Evolutionary conservation across 2,888 invertebrate genomes (phyloP), one percentile per base, ranked within the genome.

Genomic region (Hirtodrosophila duncani): DNA sequence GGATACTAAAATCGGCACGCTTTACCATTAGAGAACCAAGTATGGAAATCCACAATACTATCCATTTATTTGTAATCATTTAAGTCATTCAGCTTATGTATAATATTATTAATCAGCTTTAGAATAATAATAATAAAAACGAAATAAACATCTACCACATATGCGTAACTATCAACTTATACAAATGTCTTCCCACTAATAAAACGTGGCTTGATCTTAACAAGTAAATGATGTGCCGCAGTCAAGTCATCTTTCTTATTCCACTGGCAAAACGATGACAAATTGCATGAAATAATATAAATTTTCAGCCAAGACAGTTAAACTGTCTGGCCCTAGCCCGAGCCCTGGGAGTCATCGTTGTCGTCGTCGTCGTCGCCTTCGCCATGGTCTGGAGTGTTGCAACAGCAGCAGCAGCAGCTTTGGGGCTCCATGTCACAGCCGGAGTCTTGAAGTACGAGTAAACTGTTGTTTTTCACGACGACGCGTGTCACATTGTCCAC

Each of bases 211-310:
- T 41, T 27, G 48, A 46, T 41, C 67, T 67, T 33, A 43, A 21
- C 29, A 23, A 53, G 81, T 71, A 53, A 71, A 80, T 71, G 81
- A 71, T 72, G 50, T 13, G 18, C 37, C 50, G 18, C 78, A 77
- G 56, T 57, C 51, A 53, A 68, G 81, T 68, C 81, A 77, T 77
- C 62, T 72, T 62, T 71, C 80, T 77, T 61, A 41, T 68, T 49
- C 37, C n/a, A 50, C 81, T 78, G 75, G 72, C 72, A 80, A 72
- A 72, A 77, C 82, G 75, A 81, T 77, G 75, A 77, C 75, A 77
- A 77, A 77, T 77, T 77, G 81, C 75, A 75, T 66, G 77, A 77
- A 77, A 81, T 81, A 81, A 80, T 81, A 81, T 80, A 81, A 75
- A 81, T 81, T 81, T 81, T 64, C 68, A 81, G 82, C 57, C 69